Evolutionary conservation across 2,888 invertebrate genomes (phyloP).

Genomic region (Psylliodes chrysocephalus): DNA sequence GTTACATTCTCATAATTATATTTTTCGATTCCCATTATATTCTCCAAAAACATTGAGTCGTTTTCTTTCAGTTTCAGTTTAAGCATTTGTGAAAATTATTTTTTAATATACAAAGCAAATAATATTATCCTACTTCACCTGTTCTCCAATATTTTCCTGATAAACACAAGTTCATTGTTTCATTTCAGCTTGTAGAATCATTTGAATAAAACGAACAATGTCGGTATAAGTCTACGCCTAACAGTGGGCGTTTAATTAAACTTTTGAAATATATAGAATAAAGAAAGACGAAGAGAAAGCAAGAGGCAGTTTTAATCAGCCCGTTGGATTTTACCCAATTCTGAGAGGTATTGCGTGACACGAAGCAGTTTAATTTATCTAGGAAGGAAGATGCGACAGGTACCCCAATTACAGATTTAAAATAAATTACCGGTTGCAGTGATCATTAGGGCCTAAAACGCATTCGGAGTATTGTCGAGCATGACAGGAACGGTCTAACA

Average conservation of each 20-base stretch:
- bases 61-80: too few species aligned
- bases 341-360: conserved; percentile 41
- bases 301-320: conserved; percentile 24
- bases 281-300: conserved; percentile 4
- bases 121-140: too few species aligned
- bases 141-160: too few species aligned
- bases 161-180: too few species aligned
- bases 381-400: conserved; percentile 44
- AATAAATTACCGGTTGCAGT: conserved; percentile 43
- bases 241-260: conserved; percentile 12
- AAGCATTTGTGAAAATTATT: too few species aligned
- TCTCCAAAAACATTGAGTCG: too few species aligned
- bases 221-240: conserved; percentile 12
- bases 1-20: too few species aligned
- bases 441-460: conserved; percentile 42
- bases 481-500: conserved; percentile 4
- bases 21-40: too few species aligned
- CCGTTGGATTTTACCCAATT: conserved; percentile 36
- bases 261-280: conserved; percentile 12
- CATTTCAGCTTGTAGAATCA: too few species aligned
- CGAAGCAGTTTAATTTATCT: conserved; percentile 41
- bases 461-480: conserved; percentile 23
- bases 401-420: conserved; percentile 46
- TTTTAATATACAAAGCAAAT: too few species aligned
- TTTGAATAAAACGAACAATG: neutral